Conservation (phyloP, 1,140 invertebrate genomes). For the Eurosta solidaginis region DNA sequence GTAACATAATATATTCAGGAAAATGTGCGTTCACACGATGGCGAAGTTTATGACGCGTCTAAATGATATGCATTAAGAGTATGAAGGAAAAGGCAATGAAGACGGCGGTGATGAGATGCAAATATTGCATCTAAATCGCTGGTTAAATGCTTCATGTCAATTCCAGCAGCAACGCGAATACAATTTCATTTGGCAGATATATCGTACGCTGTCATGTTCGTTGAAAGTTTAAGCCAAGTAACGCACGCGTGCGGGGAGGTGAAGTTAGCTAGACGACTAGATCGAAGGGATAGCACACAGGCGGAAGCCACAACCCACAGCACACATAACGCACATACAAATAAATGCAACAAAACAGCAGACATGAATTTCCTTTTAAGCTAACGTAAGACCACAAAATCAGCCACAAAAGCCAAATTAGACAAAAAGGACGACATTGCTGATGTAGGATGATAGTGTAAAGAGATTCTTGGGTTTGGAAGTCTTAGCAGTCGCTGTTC, state of each 20-base stretch:
- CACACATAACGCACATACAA: constrained; percentile 44
- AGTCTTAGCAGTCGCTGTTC: neutral
- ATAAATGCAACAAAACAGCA: constrained; percentile 41
- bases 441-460: too few relatives aligned
- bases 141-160: constrained; percentile 45
- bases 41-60: constrained; percentile 26
- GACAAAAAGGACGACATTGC: constrained; percentile 41
- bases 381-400: constrained; percentile 21
- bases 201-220: constrained; percentile 58
- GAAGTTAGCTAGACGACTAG: neutral
- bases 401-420: constrained; percentile 31
- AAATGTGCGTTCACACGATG: neutral
- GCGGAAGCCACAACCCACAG: neutral
- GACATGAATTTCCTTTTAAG: constrained; percentile 22
- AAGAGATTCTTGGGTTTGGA: too few relatives aligned
- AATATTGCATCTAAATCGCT: constrained; percentile 23
- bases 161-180: constrained; percentile 39
- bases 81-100: neutral
- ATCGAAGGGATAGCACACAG: neutral
- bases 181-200: constrained; percentile 59
- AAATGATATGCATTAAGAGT: constrained; percentile 11
- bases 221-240: constrained; percentile 45
- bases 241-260: too few relatives aligned
- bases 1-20: neutral
- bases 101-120: neutral